These are phyloP conservation scores for Melieria omissa DNA, from an alignment of 2,888 invertebrate genomes.

Conservation along the genomic window DNA sequence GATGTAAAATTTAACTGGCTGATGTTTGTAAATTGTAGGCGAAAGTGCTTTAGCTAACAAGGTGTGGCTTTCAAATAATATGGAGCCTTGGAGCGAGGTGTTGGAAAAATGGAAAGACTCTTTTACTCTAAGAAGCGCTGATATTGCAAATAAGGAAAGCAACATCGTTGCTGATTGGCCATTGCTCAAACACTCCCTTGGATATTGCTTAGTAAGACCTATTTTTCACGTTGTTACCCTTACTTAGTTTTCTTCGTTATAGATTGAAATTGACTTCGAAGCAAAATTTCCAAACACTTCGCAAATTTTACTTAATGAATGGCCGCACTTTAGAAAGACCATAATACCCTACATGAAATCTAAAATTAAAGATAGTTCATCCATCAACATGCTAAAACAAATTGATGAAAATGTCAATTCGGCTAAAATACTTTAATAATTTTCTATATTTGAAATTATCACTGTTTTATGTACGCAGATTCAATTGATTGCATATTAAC, in stretches of 20 bases:
- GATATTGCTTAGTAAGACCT: constrained; percentile 9
- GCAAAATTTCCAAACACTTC: not conserved
- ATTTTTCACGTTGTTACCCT: not conserved
- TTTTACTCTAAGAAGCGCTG: constrained; percentile 18
- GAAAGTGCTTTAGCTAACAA: not conserved
- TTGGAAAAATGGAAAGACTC: constrained; percentile 26
- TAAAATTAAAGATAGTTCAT: constrained; percentile 11
- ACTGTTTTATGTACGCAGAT: constrained; percentile 17
- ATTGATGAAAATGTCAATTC: not conserved
- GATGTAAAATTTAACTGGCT: no score
- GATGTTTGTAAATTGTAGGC: not conserved
- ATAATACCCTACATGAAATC: constrained; percentile 18
- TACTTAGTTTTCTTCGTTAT: constrained; percentile 5
- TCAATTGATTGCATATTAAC: constrained; percentile 27
- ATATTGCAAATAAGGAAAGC: constrained; percentile 15
- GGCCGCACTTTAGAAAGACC: not conserved
- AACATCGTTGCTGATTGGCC: constrained; percentile 29
- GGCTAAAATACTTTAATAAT: not conserved
- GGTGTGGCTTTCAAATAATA: constrained; percentile 26
- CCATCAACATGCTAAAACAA: not conserved
- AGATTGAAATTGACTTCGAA: constrained; percentile 17
- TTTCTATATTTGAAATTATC: not conserved
- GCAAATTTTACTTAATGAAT: constrained; percentile 2
- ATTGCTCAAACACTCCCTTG: constrained; percentile 19
- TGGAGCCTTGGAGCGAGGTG: constrained; percentile 28